Evolutionary conservation across 2,113 vertebrate genomes (phyloP).

Genomic region (Macroglossus sobrinus): DNA sequence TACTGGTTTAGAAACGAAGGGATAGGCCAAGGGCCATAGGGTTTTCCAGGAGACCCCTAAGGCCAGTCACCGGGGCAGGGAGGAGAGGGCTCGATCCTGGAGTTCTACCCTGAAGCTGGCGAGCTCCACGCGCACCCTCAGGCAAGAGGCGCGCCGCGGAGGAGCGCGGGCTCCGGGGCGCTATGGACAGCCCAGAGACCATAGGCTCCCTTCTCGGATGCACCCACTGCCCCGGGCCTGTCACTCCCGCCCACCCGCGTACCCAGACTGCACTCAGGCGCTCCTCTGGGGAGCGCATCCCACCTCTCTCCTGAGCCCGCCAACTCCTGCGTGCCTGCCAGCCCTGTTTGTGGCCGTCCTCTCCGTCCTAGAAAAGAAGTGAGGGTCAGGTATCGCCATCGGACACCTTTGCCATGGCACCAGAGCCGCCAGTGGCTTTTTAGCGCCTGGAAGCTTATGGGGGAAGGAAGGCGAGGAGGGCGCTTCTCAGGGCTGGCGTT

Average conservation of each 20-base stretch:
- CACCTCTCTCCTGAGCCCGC: not conserved
- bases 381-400: not conserved
- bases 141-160: not conserved
- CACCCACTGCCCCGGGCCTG: not conserved
- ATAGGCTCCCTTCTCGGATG: not conserved
- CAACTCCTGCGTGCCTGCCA: not conserved
- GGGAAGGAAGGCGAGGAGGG: not conserved
- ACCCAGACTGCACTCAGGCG: not conserved
- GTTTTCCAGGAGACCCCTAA: not conserved
- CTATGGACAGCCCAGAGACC: too few species aligned
- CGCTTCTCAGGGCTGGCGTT: not conserved
- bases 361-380: not conserved
- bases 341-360: not conserved
- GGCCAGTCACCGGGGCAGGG: not conserved
- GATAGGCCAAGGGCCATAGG: conserved; percentile 29
- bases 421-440: not conserved
- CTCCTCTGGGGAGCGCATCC: not conserved
- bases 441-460: not conserved
- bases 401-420: conserved; percentile 7
- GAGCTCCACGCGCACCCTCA: not conserved
- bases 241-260: not conserved
- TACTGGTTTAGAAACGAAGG: conserved; percentile 37
- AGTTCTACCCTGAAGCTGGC: not conserved
- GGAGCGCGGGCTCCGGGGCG: not conserved
- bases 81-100: not conserved